phyloP scores from a whole-genome alignment of 2,113 vertebrate genomes.

The Reinhardtius hippoglossoides region DNA sequence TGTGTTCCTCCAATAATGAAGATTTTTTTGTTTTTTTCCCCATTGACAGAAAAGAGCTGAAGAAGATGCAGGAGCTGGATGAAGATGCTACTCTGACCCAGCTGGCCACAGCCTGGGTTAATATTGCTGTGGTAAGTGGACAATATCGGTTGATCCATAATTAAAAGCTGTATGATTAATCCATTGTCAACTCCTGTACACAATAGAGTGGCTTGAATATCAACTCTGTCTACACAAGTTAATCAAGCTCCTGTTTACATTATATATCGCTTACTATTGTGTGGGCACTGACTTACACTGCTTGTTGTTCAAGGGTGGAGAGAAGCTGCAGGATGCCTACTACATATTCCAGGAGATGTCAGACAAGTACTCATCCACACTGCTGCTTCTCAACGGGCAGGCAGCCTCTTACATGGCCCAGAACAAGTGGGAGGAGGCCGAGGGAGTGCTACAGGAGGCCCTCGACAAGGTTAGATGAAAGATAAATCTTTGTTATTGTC shows the following conservation, averaged over 20 bases:
- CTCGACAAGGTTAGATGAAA: slow-evolving; percentile 71
- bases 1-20: not conserved
- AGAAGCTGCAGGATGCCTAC: slow-evolving; percentile 96
- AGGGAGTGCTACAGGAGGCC: slow-evolving; percentile 89
- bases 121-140: slow-evolving; percentile 87
- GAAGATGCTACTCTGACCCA: slow-evolving; percentile 96
- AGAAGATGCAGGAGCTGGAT: slow-evolving; percentile 97
- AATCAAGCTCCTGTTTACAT: not conserved
- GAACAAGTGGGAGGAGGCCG: slow-evolving; percentile 95
- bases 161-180: slow-evolving; percentile 1
- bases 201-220: not conserved
- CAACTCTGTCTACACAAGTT: not conserved
- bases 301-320: slow-evolving; percentile 86
- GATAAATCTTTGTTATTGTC: not conserved
- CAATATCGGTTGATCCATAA: not conserved
- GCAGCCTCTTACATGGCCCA: slow-evolving; percentile 93
- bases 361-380: slow-evolving; percentile 91
- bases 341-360: slow-evolving; percentile 99
- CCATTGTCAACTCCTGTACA: not conserved
- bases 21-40: not conserved
- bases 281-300: slow-evolving; percentile 7
- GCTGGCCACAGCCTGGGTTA: slow-evolving; percentile 95
- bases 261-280: not conserved
- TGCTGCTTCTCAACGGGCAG: slow-evolving; percentile 93
- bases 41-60: slow-evolving; percentile 91